Conservation (phyloP, 37 sponge, comb jelly and placozoan genomes). For the Beroe ovata region DNA sequence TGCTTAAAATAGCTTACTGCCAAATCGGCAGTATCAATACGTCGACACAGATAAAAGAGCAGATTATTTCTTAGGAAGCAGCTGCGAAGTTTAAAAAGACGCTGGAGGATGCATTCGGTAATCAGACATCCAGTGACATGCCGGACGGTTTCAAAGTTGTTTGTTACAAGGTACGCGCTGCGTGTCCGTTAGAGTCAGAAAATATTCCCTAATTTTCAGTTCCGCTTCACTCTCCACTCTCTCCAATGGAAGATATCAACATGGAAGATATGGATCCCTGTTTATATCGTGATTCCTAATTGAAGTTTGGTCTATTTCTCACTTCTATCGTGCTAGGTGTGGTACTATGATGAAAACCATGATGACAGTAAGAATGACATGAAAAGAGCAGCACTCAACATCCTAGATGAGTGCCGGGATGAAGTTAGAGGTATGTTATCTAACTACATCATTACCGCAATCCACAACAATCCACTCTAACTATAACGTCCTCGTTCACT, state of each 20-base stretch:
- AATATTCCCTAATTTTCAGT: too few species aligned
- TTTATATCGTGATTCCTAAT: too few species aligned
- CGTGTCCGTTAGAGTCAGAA: too few species aligned
- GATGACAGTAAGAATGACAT: slow-evolving; percentile 11
- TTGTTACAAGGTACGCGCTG: slow-evolving; percentile 5
- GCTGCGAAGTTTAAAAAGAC: slow-evolving; percentile 48
- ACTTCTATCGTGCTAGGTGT: neutral
- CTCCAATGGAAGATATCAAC: too few species aligned
- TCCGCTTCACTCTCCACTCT: too few species aligned
- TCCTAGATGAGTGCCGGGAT: slow-evolving; percentile 19
- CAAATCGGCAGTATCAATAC: too few species aligned
- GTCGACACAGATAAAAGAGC: too few species aligned
- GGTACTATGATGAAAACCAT: slow-evolving; percentile 25
- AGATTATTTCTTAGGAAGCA: slow-evolving; percentile 61
- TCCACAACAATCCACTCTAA: too few species aligned
- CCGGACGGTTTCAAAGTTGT: slow-evolving; percentile 55
- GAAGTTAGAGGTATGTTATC: slow-evolving; percentile 58
- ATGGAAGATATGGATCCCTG: too few species aligned
- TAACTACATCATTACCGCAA: too few species aligned
- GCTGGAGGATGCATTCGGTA: slow-evolving; percentile 12
- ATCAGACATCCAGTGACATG: neutral
- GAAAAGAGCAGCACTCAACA: neutral
- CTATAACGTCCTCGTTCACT: too few species aligned
- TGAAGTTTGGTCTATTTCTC: neutral
- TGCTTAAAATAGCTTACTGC: too few species aligned